Evolutionary conservation across 2,888 invertebrate genomes (phyloP), one percentile per base, ranked within the genome.

Genomic region (Pyralis farinalis): DNA sequence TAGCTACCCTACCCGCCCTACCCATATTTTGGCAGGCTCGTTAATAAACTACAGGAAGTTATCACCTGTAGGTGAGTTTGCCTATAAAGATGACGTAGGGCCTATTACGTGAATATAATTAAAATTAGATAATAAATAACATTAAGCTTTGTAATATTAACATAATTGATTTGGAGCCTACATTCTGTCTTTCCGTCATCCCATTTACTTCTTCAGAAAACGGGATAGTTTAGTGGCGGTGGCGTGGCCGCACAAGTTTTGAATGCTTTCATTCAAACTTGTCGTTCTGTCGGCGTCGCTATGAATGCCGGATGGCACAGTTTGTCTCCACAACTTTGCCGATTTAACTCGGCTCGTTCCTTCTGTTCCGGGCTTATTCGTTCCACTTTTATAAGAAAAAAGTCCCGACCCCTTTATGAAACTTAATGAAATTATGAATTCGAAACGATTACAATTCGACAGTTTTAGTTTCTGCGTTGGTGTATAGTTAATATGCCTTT

Each of bases 181-280:
- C 33, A 33, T 46, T 51, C 47, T 41, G 44, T 51, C 46, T 42
- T 32, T 27, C 28, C 28, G 44, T 37, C 44, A 44, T 47, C 42
- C 48, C 42, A 49, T 46, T 43, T 50, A 58, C 55, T 58, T 62
- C 49, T 53, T 53, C 34, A 35, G 40, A 45, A 50, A 43, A 39
- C 32, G 41, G 43, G 29, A 34, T 40, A 49, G 44, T 43, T 45
- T 44, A 27, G 48, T 45, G 37, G 39, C 22, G 45, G 46, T 41
- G 41, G 39, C 31, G 39, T 51, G 49, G 54, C 61, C 60, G 69
- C 62, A 55, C 47, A 76, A 83, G 70, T 83, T 83, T 63, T 67
- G 71, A 77, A 77, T 72, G 76, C 67, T 71, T 76, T 69, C 71
- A 76, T 82, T 80, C 63, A 74, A 83, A 83, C 62, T 82, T 79